These are phyloP conservation scores for Strix uralensis DNA, from an alignment of 2,113 vertebrate species.

Conservation along the genomic window DNA sequence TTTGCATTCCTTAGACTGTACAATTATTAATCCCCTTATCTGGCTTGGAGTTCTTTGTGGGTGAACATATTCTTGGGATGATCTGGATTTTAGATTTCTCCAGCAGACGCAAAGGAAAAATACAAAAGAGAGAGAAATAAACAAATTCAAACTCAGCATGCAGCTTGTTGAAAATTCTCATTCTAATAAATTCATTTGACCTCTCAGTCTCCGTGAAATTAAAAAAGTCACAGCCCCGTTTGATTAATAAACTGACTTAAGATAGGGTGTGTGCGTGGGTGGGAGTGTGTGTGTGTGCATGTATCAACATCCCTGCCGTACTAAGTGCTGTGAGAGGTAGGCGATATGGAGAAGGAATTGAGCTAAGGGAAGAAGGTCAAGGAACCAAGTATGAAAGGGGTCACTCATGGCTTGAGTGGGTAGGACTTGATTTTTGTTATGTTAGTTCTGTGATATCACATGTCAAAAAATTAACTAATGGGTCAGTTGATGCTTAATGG, in stretches of 20 bases:
- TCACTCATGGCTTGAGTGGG: background rate
- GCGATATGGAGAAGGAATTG: background rate
- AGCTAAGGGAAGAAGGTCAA: background rate
- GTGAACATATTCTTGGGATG: conserved; percentile 62
- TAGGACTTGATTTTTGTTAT: background rate
- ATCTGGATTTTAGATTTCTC: conserved; percentile 65
- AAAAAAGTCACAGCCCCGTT: background rate
- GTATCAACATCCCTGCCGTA: background rate
- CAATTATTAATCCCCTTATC: conserved; percentile 71
- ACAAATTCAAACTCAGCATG: conserved; percentile 6
- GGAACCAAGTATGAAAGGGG: background rate
- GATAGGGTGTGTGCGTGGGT: background rate
- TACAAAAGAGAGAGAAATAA: conserved; percentile 26
- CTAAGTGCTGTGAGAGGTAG: background rate
- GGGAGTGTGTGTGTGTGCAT: background rate
- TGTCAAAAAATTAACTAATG: background rate
- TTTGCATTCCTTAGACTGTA: conserved; percentile 66
- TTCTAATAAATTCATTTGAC: conserved; percentile 37
- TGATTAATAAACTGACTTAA: conserved; percentile 2
- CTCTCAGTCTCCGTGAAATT: background rate
- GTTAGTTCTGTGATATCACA: background rate
- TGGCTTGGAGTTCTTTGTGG: conserved; percentile 64
- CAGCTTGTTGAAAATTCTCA: conserved; percentile 32
- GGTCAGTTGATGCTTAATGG: background rate
- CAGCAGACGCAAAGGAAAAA: background rate